Base-by-base conservation (phyloP, 2,888 invertebrate species). In the Megalurothrips usitatus region DNA sequence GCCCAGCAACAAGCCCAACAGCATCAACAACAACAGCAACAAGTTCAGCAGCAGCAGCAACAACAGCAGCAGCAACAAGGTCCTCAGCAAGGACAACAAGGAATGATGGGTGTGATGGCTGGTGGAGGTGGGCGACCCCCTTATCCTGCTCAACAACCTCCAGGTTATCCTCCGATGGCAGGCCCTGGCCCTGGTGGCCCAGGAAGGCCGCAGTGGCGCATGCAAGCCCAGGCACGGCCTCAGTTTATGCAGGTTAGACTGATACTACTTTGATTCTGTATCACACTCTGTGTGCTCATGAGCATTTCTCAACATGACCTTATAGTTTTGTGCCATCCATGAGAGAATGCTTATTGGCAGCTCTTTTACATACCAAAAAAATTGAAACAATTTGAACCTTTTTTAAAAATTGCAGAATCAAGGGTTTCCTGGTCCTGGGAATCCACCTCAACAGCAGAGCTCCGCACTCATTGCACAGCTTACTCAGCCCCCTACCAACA, bases 381-480 rank as follows among this genome's bases (percentile, higher is more conserved):
- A 43, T 43, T 2, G 6, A 43, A 43, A 43, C 34, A 43, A 6
- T 43, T 43, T 4, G 6, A 43, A 43, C 34, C 6, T 43, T 43
- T 6, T 43, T 43, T 43, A n/a, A n/a, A n/a, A n/a, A n/a, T 43
- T 43, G 2, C 34, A 75, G 68, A 26, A 26, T 11, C 68, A 75
- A 26, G 68, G 68, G 12, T 75, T 75, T 12, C 68, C 68, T 26
- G 26, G 68, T 26, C 68, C 68, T 26, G 68, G 68, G 0, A 75
- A 75, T 9, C 26, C 68, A 12, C 68, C 68, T 9, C 68, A 75
- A 10, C 81, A 87, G 0, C 89, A 89, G 84, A 88, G 89, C 82
- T 90, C 89, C 83, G 90, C 91, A 4, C 86, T 91, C 2, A 90
- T 91, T 82, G 90, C 90, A 0, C 91, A 91, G 84, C 85, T 91